phyloP scores from a whole-genome alignment of 2,888 invertebrate genomes.

The Eilema caniola region DNA sequence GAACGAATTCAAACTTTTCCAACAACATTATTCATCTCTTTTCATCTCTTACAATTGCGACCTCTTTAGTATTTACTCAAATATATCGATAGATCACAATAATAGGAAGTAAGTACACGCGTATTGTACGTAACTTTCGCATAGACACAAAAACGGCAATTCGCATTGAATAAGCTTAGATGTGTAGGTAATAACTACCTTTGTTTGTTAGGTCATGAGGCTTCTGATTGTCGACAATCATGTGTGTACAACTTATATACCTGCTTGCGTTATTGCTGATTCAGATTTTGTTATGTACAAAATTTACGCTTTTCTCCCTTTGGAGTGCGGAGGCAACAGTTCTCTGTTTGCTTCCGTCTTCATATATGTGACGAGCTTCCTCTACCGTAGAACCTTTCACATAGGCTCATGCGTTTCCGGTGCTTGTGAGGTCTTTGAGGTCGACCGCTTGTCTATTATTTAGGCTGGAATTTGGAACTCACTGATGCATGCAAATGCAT shows the following conservation, averaged over 20 bases:
- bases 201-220: slow-evolving; percentile 20
- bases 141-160: slow-evolving; percentile 32
- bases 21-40: neutral
- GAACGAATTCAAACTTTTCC: neutral
- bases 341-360: neutral
- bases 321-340: neutral
- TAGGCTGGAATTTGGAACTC: neutral
- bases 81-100: neutral
- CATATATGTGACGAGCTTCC: neutral
- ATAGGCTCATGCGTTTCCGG: neutral
- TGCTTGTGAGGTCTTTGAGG: neutral
- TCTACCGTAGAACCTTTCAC: neutral
- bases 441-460: neutral
- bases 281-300: neutral
- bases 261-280: neutral
- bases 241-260: neutral
- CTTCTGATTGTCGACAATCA: neutral
- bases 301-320: neutral
- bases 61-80: neutral
- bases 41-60: neutral
- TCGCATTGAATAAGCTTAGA: slow-evolving; percentile 36
- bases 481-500: neutral
- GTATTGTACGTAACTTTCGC: slow-evolving; percentile 25
- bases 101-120: neutral
- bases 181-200: slow-evolving; percentile 21